Conservation (phyloP, 1,140 invertebrate species). For the Bombus impatiens region DNA sequence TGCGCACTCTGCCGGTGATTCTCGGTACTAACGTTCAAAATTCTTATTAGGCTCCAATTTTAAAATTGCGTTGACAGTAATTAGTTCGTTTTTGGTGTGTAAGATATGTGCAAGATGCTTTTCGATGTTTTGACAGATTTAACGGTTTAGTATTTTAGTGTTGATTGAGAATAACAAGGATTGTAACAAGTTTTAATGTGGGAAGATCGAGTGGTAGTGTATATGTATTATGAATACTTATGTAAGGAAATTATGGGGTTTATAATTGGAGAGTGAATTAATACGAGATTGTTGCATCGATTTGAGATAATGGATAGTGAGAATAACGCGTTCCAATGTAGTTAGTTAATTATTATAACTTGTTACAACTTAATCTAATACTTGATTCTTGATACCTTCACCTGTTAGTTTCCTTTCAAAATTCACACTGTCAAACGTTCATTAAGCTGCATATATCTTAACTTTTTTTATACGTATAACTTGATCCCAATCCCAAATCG, state of each 20-base stretch:
- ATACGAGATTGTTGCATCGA: not conserved
- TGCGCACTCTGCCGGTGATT: conserved; percentile 3
- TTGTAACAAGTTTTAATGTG: not conserved
- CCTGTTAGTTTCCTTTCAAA: not conserved
- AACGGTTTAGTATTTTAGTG: not conserved
- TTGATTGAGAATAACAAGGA: not conserved
- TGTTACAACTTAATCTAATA: too few species aligned
- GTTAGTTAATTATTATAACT: too few species aligned
- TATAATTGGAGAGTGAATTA: not conserved
- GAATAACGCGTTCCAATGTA: too few species aligned
- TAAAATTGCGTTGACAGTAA: too few species aligned
- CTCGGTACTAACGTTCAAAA: not conserved
- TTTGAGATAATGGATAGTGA: not conserved
- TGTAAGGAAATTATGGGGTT: not conserved
- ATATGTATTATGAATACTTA: not conserved
- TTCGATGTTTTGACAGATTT: not conserved
- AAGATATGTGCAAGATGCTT: not conserved
- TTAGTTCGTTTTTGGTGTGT: too few species aligned
- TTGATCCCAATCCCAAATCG: too few species aligned
- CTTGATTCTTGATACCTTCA: too few species aligned
- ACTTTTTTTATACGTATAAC: not conserved
- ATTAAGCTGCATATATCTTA: not conserved
- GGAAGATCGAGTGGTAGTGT: not conserved
- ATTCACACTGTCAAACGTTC: not conserved
- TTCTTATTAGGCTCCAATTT: not conserved